Evolutionary conservation across 2,888 invertebrate genomes (phyloP).

Genomic region (Hypolimnas misippus): DNA sequence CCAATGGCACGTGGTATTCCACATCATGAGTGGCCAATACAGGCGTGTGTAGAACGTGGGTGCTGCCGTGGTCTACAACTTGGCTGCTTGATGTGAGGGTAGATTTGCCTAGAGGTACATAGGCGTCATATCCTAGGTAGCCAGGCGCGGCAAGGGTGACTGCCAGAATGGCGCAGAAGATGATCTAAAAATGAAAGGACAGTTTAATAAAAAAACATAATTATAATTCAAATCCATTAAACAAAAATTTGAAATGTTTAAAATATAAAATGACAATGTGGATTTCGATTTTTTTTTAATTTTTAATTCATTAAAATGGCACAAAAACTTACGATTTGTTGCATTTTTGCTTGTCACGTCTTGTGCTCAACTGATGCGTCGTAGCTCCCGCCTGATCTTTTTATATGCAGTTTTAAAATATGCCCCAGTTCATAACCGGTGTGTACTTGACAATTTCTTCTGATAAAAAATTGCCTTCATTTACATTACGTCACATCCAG

Average conservation of each 20-base stretch:
- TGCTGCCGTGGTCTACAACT: conserved; percentile 59
- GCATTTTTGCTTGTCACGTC: conserved; percentile 34
- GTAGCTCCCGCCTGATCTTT: conserved; percentile 51
- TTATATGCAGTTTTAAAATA: conserved; percentile 60
- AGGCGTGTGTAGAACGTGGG: conserved; percentile 53
- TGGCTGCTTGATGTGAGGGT: conserved; percentile 57
- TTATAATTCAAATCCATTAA: no score
- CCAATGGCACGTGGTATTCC: conserved; percentile 56
- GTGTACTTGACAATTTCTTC: conserved; percentile 50
- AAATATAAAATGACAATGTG: no score
- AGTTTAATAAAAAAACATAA: no score
- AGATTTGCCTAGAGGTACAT: conserved; percentile 52
- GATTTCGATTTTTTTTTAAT: no score
- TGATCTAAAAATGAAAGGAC: conserved; percentile 49
- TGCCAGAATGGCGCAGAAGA: conserved; percentile 57
- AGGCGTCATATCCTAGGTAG: conserved; percentile 52
- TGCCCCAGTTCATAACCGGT: conserved; percentile 56
- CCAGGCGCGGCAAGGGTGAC: conserved; percentile 59
- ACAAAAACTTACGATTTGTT: conserved; percentile 21
- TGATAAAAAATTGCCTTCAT: conserved; percentile 33
- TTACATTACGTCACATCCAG: conserved; percentile 42
- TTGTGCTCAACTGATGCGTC: conserved; percentile 61
- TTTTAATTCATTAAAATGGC: no score
- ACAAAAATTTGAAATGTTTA: background rate
- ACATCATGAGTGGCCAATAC: conserved; percentile 31